Percentiles rank a stretch among this genome's conserved stretches.
These are phyloP conservation scores for Thaleichthys pacificus DNA, from an alignment of 2,797 vertebrate genomes.

Conservation along the genomic window DNA sequence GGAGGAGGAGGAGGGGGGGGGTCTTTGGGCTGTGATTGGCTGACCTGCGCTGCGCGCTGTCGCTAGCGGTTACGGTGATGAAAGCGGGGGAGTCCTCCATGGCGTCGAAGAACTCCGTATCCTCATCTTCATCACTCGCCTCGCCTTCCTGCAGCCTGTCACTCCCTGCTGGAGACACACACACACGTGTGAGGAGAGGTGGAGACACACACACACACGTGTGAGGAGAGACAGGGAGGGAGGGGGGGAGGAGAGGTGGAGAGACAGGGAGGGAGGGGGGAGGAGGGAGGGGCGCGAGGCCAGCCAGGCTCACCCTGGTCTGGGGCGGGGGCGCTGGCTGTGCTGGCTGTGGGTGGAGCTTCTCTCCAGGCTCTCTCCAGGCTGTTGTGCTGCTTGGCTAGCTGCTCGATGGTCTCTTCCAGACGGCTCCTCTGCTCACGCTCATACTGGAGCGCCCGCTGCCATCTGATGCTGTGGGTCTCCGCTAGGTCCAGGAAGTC, in stretches of 20 bases:
- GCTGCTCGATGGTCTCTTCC: constrained; percentile 96
- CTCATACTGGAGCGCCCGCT: constrained; percentile 96
- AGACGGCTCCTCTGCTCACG: constrained; percentile 91
- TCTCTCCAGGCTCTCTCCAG: constrained; percentile 94
- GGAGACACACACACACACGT: too few species aligned
- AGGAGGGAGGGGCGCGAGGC: background rate
- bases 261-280: too few species aligned
- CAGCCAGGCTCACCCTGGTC: constrained; percentile 75
- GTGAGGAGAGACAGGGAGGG: too few species aligned
- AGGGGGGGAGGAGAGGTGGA: too few species aligned
- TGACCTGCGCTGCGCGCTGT: constrained; percentile 90
- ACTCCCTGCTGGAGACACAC: constrained; percentile 65
- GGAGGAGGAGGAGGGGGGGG: background rate
- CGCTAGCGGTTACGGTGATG: constrained; percentile 92
- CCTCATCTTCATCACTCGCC: constrained; percentile 99
- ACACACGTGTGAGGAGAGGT: background rate
- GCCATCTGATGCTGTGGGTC: constrained; percentile 93
- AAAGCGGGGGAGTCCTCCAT: constrained; percentile 97
- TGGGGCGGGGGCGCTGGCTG: constrained; percentile 66
- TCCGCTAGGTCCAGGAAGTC: constrained; percentile 96
- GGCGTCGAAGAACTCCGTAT: constrained; percentile 97
- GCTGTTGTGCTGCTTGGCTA: constrained; percentile 98
- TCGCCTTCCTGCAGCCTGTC: constrained; percentile 85
- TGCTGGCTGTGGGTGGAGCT: constrained; percentile 75
- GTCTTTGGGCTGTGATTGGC: constrained; percentile 21